Base-by-base conservation (phyloP, 2,113 vertebrate species). In the Anoplopoma fimbria region DNA sequence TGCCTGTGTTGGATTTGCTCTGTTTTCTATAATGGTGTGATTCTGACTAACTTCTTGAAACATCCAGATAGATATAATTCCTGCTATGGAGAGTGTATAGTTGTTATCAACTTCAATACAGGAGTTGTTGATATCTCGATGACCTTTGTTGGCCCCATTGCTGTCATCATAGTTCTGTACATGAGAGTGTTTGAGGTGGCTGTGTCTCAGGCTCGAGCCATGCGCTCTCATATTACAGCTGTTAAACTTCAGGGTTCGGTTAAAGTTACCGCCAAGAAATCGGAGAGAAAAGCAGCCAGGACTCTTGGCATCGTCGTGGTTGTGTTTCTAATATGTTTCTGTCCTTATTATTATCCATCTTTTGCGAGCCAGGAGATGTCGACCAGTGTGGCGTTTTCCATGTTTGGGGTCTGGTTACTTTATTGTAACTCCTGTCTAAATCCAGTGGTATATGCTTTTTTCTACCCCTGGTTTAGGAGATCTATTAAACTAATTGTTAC, bases 271-370 rank as follows among this genome's bases (percentile, higher is more conserved):
- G 61, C 61, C 1, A 63, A 36, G 9, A 63, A 23, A 33, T 63
- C 61, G 0, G 61, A 63, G 33, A 36, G 61, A 23, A 63, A 63
- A 36, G 61, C 61, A 23, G 61, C 61, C 61, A 63, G 61, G 61
- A 63, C 61, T 13, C 61, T 63, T 13, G 61, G 61, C 4, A 14
- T 60, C 19, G 58, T 60, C 15, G 58, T 60, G 15, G 58, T 60
- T 31, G 58, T 19, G 29, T 63, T 63, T 63, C 3, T 63, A 7
- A 63, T 36, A 9, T 63, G 33, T 36, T 63, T 36, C 61, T 63
- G 33, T 63, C 61, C 61, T 49, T 88, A 82, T 78, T 71, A 29
- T 27, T 81, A 51, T 27, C 31, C 61, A 4, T 47, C 73, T 13
- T n/a, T 75, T 1, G 13, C 15, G 1, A 47, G 60, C 8, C 45